Conservation (phyloP, 2,797 vertebrate species). For the Octomys mimax region DNA sequence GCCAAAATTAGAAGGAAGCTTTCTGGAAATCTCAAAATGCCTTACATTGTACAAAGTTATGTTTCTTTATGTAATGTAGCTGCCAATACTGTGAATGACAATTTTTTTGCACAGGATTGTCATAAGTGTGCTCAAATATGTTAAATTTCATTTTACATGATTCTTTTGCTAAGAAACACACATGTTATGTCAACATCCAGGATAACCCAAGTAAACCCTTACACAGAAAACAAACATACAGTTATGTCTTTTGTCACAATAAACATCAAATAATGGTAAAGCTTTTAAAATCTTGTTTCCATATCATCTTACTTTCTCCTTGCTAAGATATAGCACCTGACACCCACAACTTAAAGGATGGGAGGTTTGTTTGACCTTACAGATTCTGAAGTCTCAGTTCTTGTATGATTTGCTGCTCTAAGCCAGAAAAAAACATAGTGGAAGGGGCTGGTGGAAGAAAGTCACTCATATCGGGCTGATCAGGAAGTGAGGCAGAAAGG, state of each 20-base stretch:
- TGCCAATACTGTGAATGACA: background rate
- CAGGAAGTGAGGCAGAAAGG: background rate
- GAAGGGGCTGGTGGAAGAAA: background rate
- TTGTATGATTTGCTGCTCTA: background rate
- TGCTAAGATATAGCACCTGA: background rate
- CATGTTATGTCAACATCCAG: background rate
- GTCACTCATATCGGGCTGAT: background rate
- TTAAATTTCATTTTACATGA: slow-evolving; percentile 34
- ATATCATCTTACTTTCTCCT: background rate
- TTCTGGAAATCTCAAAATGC: slow-evolving; percentile 10
- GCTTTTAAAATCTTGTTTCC: background rate
- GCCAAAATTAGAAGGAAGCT: slow-evolving; percentile 69
- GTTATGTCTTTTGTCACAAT: background rate
- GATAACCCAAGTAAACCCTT: background rate
- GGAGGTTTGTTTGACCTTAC: background rate
- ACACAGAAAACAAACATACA: background rate
- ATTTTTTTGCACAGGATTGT: slow-evolving; percentile 44
- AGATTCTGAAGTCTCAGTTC: background rate
- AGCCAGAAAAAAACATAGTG: background rate
- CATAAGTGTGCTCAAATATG: slow-evolving; percentile 3
- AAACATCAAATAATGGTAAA: slow-evolving; percentile 36
- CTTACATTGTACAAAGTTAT: slow-evolving; percentile 44
- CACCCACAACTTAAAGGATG: background rate
- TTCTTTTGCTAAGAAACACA: slow-evolving; percentile 23
- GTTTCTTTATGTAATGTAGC: slow-evolving; percentile 40